Percentiles rank a stretch among this genome's conserved stretches.
Evolutionary conservation across 2,888 invertebrate genomes (phyloP).

Genomic region (Temnothorax unifasciatus): DNA sequence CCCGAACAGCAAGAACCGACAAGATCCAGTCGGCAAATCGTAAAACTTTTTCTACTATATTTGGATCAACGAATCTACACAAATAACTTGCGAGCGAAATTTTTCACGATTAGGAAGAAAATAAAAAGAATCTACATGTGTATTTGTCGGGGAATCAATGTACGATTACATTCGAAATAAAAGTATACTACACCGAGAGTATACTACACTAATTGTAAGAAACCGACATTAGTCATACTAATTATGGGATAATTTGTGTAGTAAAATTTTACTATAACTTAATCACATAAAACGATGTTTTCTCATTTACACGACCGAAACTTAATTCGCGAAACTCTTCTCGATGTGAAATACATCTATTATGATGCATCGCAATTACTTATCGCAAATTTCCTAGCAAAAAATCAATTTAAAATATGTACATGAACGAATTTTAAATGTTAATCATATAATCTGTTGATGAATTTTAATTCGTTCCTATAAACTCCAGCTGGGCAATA

Average conservation of each 20-base stretch:
- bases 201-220: too few relatives aligned
- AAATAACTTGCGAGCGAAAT: slow-evolving; percentile 92
- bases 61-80: slow-evolving; percentile 96
- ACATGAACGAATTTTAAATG: not conserved
- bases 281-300: not conserved
- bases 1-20: slow-evolving; percentile 92
- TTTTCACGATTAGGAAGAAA: not conserved
- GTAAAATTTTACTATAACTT: not conserved
- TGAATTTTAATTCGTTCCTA: not conserved
- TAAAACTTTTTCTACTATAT: slow-evolving; percentile 97
- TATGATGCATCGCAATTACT: not conserved
- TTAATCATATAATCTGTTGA: not conserved
- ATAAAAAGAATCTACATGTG: not conserved
- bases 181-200: too few relatives aligned
- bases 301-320: not conserved
- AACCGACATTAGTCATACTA: not conserved
- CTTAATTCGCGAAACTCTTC: not conserved
- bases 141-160: not conserved
- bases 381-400: not conserved
- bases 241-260: not conserved
- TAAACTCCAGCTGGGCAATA: not conserved
- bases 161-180: not conserved
- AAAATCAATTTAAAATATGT: not conserved
- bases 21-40: slow-evolving; percentile 89
- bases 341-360: not conserved